A percentile compares a stretch with the other conserved stretches of the same genome.
phyloP scores from a whole-genome alignment of 2,113 vertebrate genomes.

The Ptychochromis oligacanthus region DNA sequence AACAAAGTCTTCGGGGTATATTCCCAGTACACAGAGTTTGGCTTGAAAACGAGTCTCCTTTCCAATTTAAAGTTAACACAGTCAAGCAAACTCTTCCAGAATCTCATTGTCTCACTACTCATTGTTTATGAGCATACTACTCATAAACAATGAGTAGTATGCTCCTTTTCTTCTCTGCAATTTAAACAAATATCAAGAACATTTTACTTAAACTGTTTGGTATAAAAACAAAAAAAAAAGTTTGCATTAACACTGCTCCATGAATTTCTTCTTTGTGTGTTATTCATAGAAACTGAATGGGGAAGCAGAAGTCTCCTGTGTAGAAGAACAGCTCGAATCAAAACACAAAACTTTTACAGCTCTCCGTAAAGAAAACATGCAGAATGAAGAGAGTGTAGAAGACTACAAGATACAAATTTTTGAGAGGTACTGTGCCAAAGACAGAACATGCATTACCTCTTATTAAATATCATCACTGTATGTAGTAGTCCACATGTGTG shows the following conservation, averaged over 20 bases:
- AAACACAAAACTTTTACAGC: conserved; percentile 55
- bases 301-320: conserved; percentile 63
- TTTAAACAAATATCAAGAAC: not conserved
- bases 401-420: conserved; percentile 46
- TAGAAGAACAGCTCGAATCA: conserved; percentile 59
- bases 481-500: not conserved
- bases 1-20: not conserved
- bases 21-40: not conserved
- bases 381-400: conserved; percentile 36
- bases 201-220: not conserved
- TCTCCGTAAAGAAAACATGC: conserved; percentile 57
- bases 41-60: not conserved
- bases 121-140: too few relatives aligned
- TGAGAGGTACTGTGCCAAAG: conserved; percentile 50
- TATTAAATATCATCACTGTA: not conserved
- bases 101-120: too few relatives aligned
- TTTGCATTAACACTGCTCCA: not conserved
- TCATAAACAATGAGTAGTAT: not conserved
- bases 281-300: conserved; percentile 66
- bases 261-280: not conserved
- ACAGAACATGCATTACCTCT: not conserved
- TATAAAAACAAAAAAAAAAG: not conserved
- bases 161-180: not conserved
- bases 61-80: not conserved
- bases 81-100: not conserved